Evolutionary conservation across 2,888 invertebrate species (phyloP), one percentile per base, ranked within the genome.

Genomic region (Drosophila anceps): DNA sequence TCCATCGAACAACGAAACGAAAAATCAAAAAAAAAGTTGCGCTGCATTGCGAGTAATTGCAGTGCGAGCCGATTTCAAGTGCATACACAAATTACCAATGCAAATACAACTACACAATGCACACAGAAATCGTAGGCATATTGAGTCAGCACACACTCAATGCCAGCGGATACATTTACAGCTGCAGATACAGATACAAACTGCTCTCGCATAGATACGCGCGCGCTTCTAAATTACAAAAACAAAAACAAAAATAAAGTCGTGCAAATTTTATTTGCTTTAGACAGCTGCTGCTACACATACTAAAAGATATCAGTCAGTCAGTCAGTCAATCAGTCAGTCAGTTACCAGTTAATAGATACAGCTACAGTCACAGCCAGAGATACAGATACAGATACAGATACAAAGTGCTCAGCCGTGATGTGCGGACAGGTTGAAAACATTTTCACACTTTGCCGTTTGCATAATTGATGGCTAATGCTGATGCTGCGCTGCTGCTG

Each of bases 11-110:
- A 7, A 8, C 29, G 7, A 6, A 1, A 8, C 29, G 7, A 29
- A 4, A 6, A 29, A 7, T 5, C 29, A 6, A 24, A 24, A 37
- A 24, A 43, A 67, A 59, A 67, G 53, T 27, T 69, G 62, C 60
- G 69, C 69, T 79, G 63, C 80, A 76, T 62, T 71, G 78, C 76
- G 55, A 76, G 72, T 61, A 81, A 81, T 78, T 78, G 81, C 77
- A 76, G 65, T 72, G 71, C 68, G 69, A 69, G 77, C 60, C 53
- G 71, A 68, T 76, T 90, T 88, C 90, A 88, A 88, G 88, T 88
- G 88, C 88, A 88, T 89, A 81, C 81, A 87, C 90, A 89, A 90
- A 88, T 88, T 90, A 90, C 81, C 90, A 85, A 71, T 79, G 85
- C 88, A 89, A 82, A 90, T 78, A 85, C 70, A 79, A 74, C 72